A percentile compares a stretch with the other conserved stretches of the same genome.
phyloP scores from a whole-genome alignment of 2,113 vertebrate genomes.

The Proterorhinus semilunaris region DNA sequence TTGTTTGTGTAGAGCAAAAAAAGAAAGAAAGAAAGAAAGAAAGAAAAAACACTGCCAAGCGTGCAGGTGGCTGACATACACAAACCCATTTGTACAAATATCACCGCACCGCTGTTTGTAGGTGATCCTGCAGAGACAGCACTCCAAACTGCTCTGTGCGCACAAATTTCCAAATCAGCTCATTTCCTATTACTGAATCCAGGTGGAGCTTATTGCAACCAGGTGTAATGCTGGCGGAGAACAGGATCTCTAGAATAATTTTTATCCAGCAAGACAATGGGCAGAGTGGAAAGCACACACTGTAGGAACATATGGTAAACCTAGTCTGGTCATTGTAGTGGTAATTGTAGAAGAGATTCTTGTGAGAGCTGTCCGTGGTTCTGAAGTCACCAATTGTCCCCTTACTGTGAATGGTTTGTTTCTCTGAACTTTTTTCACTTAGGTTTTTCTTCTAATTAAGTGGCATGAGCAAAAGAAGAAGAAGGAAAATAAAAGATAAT shows the following conservation, averaged over 20 bases:
- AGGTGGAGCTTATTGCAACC: constrained; percentile 17
- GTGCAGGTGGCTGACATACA: constrained; percentile 15
- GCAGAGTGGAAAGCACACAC: background rate
- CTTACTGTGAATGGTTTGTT: too few species aligned
- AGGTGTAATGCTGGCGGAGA: constrained; percentile 8
- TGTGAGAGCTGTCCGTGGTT: background rate
- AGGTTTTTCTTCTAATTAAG: too few species aligned
- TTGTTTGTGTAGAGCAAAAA: constrained; percentile 31
- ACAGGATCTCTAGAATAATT: background rate
- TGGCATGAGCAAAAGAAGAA: too few species aligned
- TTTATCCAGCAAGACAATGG: constrained; percentile 12
- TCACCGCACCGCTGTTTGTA: constrained; percentile 34
- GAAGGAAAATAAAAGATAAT: too few species aligned
- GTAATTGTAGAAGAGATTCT: background rate
- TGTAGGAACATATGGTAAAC: background rate
- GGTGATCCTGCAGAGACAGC: constrained; percentile 45
- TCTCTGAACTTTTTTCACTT: too few species aligned
- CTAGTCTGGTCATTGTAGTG: background rate
- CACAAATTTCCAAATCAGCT: constrained; percentile 14
- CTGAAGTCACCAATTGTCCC: background rate
- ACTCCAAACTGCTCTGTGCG: constrained; percentile 19
- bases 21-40: constrained; percentile 15
- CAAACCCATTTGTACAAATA: constrained; percentile 48
- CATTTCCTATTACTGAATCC: constrained; percentile 5
- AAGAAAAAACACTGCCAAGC: constrained; percentile 38